Evolutionary conservation across 1,140 invertebrate species (phyloP).

Genomic region (Homarus americanus): DNA sequence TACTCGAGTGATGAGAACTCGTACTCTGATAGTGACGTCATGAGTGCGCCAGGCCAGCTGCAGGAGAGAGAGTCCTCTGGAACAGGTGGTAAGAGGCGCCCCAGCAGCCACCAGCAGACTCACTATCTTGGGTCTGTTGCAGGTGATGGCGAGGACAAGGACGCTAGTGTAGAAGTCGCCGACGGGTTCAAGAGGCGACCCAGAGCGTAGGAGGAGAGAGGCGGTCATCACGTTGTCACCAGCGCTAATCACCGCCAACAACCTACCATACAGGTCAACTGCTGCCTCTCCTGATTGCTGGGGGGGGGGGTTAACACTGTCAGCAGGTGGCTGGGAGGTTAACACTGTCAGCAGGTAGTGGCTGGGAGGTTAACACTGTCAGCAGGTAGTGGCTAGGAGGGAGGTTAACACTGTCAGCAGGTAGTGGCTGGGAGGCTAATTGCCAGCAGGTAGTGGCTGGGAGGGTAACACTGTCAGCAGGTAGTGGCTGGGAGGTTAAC

Average conservation of each 20-base stretch:
- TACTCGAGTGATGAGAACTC: neutral
- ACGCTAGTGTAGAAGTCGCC: neutral
- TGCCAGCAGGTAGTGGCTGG: too few relatives aligned
- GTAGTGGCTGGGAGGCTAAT: too few relatives aligned
- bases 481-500: too few relatives aligned
- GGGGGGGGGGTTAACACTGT: too few relatives aligned
- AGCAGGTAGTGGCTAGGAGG: too few relatives aligned
- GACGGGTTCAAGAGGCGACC: neutral
- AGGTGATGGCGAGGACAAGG: neutral
- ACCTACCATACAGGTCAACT: neutral
- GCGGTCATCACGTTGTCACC: neutral
- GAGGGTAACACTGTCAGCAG: too few relatives aligned
- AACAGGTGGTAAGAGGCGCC: neutral
- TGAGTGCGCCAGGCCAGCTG: neutral
- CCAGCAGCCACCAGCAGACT: neutral
- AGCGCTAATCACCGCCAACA: neutral
- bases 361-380: too few relatives aligned
- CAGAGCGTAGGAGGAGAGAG: neutral
- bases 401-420: too few relatives aligned
- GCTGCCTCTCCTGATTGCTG: too few relatives aligned
- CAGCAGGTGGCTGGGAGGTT: too few relatives aligned
- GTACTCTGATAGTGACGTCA: neutral
- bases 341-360: too few relatives aligned
- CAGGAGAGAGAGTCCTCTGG: constrained; percentile 5
- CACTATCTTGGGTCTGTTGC: neutral